Conservation (phyloP, 2,113 vertebrate genomes). For the Xiphorhynchus elegans region DNA sequence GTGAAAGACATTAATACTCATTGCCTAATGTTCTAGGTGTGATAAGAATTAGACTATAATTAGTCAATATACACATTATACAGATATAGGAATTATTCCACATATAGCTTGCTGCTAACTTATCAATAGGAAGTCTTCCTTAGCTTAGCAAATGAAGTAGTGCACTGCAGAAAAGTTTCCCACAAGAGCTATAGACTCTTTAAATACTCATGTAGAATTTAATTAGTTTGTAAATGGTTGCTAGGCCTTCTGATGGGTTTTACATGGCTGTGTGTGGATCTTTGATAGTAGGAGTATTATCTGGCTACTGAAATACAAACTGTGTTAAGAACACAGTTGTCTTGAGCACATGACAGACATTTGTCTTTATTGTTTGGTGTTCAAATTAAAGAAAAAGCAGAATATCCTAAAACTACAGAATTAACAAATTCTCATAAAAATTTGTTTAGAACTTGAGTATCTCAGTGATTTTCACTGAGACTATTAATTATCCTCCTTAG, state of each 20-base stretch:
- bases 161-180: not conserved
- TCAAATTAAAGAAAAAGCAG: not conserved
- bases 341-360: not conserved
- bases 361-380: not conserved
- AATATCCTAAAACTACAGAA: not conserved
- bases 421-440: not conserved
- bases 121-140: not conserved
- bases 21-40: not conserved
- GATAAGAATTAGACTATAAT: not conserved
- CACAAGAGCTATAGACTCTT: not conserved
- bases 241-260: not conserved
- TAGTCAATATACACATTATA: not conserved
- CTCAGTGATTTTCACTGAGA: not conserved
- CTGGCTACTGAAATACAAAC: not conserved
- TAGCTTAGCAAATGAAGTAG: not conserved
- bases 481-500: not conserved
- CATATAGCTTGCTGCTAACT: not conserved
- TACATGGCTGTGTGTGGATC: not conserved
- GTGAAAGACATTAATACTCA: not conserved
- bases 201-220: not conserved
- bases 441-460: not conserved
- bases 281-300: not conserved
- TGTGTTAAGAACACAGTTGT: not conserved
- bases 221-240: not conserved
- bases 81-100: not conserved